These are phyloP conservation scores for Leistus spinibarbis DNA, from an alignment of 2,888 invertebrate species.

Conservation along the genomic window DNA sequence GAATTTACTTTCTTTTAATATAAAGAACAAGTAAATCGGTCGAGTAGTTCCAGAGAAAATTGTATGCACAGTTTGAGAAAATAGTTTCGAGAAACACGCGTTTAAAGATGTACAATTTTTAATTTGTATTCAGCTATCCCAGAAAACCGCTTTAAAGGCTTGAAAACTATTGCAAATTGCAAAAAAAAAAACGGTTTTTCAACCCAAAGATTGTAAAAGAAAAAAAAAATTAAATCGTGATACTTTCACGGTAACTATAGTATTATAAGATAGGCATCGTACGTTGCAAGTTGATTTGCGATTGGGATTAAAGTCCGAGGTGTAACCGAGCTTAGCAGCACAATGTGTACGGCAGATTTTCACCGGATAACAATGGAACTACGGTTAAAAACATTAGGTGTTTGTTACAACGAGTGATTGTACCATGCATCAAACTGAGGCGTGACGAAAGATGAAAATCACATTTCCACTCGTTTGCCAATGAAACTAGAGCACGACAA, in stretches of 20 bases:
- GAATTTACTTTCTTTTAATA: too few relatives aligned
- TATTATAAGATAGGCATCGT: not conserved
- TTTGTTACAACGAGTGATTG: not conserved
- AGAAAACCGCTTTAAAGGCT: too few relatives aligned
- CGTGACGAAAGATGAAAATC: constrained; percentile 8
- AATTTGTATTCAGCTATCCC: too few relatives aligned
- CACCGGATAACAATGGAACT: not conserved
- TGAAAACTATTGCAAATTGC: too few relatives aligned
- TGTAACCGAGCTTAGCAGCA: not conserved
- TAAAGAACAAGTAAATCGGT: too few relatives aligned
- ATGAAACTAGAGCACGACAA: constrained; percentile 2
- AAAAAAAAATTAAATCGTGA: not conserved
- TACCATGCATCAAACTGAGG: not conserved
- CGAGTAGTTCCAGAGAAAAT: too few relatives aligned
- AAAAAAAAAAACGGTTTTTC: too few relatives aligned
- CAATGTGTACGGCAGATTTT: not conserved
- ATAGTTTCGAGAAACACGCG: too few relatives aligned
- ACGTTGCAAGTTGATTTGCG: not conserved
- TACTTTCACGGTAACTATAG: not conserved
- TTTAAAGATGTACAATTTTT: too few relatives aligned
- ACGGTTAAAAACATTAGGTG: not conserved
- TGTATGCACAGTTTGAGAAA: too few relatives aligned
- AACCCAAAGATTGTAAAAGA: too few relatives aligned
- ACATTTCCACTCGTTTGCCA: not conserved
- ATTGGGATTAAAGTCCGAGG: not conserved